These are phyloP conservation scores for Condylostylus longicornis DNA, from an alignment of 1,140 invertebrate genomes.

Conservation along the genomic window DNA sequence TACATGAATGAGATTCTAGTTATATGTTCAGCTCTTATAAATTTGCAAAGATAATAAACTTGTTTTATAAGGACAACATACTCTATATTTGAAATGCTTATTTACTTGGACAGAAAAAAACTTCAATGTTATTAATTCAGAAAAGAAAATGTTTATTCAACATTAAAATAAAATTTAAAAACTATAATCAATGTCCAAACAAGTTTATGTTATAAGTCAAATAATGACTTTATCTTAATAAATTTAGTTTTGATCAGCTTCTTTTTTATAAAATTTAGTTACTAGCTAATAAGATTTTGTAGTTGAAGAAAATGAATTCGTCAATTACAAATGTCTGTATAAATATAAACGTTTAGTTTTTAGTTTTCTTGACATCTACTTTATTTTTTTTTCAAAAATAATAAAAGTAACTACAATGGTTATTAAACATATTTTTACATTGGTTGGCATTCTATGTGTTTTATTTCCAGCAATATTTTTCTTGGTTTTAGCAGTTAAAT, in stretches of 20 bases:
- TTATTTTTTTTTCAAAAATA: not conserved
- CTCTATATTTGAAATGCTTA: conserved; percentile 7
- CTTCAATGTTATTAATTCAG: conserved; percentile 4
- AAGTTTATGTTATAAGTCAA: too few relatives aligned
- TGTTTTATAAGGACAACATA: too few relatives aligned
- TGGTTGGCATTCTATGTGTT: not conserved
- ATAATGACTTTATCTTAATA: too few relatives aligned
- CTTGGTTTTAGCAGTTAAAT: too few relatives aligned
- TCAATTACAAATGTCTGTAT: too few relatives aligned
- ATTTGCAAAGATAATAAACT: conserved; percentile 22
- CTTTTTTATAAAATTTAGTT: too few relatives aligned
- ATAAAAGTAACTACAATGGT: not conserved
- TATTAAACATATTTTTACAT: not conserved
- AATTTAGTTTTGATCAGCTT: too few relatives aligned
- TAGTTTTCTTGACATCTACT: not conserved
- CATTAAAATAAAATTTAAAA: conserved; percentile 4
- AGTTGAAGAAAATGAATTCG: too few relatives aligned
- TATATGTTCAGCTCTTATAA: conserved; percentile 20
- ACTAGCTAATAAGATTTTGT: too few relatives aligned
- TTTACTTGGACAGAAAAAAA: conserved; percentile 12
- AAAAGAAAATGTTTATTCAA: conserved; percentile 5
- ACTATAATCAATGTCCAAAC: conserved; percentile 5
- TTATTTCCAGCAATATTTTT: too few relatives aligned
- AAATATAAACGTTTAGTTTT: too few relatives aligned
- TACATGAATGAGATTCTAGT: conserved; percentile 26